Evolutionary conservation across 1,140 invertebrate genomes (phyloP).

Genomic region (Polypedilum pembai): DNA sequence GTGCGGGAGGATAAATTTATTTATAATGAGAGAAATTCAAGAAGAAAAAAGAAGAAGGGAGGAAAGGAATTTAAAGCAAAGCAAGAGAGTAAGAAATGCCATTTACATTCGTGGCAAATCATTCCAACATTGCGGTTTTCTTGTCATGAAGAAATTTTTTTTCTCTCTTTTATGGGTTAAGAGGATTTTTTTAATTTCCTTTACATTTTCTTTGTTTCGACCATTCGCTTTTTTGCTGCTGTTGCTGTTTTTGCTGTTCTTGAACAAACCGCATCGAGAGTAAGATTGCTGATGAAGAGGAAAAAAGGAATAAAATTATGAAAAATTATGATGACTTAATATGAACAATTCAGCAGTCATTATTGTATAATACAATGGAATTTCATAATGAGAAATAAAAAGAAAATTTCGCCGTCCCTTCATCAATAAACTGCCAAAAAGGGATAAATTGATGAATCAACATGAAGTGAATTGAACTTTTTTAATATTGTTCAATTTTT

Average conservation of each 20-base stretch:
- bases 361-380: no score
- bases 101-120: constrained; percentile 3
- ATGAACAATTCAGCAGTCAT: background rate
- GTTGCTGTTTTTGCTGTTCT: background rate
- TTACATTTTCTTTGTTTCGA: background rate
- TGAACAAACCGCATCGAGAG: background rate
- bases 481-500: no score
- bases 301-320: background rate
- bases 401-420: background rate
- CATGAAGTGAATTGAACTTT: no score
- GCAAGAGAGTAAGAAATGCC: background rate
- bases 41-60: no score
- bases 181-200: constrained; percentile 15
- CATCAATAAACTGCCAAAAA: background rate
- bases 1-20: no score
- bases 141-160: background rate
- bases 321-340: constrained; percentile 19
- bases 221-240: background rate
- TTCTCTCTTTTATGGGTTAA: constrained; percentile 19
- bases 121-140: constrained; percentile 5
- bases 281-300: background rate
- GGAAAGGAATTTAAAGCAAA: no score
- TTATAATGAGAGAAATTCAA: no score
- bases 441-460: no score
- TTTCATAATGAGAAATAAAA: no score